Percentiles rank a stretch among this genome's conserved stretches.
phyloP scores from a whole-genome alignment of 2,888 invertebrate genomes.

The Meiosimyza decipiens region DNA sequence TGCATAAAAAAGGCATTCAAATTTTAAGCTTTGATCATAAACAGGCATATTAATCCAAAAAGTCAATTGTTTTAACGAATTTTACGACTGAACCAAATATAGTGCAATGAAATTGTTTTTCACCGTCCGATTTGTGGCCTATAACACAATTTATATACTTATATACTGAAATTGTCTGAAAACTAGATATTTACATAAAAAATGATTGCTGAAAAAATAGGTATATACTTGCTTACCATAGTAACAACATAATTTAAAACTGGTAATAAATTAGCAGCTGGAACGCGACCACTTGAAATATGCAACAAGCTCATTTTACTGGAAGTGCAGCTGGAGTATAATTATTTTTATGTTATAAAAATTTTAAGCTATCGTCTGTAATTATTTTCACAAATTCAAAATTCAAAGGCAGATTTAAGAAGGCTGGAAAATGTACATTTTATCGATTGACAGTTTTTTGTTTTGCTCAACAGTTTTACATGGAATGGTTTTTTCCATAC shows the following conservation, averaged over 20 bases:
- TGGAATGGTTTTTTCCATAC: too few species aligned
- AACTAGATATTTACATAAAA: constrained; percentile 34
- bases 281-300: constrained; percentile 82
- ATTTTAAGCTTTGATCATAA: too few species aligned
- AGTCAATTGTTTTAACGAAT: constrained; percentile 94
- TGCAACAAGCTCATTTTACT: constrained; percentile 94
- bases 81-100: constrained; percentile 97
- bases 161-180: constrained; percentile 93
- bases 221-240: constrained; percentile 76
- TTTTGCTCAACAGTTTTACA: too few species aligned
- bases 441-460: too few species aligned
- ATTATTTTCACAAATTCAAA: too few species aligned
- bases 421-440: too few species aligned
- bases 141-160: constrained; percentile 96
- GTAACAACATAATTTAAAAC: constrained; percentile 96
- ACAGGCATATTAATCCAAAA: constrained; percentile 48
- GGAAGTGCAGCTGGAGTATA: constrained; percentile 77
- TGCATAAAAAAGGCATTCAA: too few species aligned
- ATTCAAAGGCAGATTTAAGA: too few species aligned
- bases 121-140: constrained; percentile 83
- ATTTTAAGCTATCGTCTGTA: too few species aligned
- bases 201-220: not conserved
- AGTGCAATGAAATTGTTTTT: constrained; percentile 98
- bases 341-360: too few species aligned
- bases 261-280: constrained; percentile 94